Percentiles rank a stretch among this genome's conserved stretches.
These are phyloP conservation scores for Silurus lanzhouensis DNA, from an alignment of 2,797 vertebrate genomes.

Conservation along the genomic window DNA sequence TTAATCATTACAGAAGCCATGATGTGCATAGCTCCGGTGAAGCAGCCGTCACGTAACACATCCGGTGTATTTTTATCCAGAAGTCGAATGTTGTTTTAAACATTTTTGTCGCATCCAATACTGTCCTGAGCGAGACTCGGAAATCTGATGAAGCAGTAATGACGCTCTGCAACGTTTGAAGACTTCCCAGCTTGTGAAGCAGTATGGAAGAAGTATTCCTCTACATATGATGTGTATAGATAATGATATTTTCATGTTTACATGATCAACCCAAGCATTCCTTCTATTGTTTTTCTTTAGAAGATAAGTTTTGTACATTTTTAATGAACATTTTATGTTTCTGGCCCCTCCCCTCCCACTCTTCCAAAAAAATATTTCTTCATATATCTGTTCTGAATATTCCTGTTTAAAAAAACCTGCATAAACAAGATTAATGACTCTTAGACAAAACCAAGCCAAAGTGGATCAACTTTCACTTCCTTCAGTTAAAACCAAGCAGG, in stretches of 20 bases:
- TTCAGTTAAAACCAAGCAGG: conserved; percentile 69
- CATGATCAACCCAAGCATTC: conserved; percentile 5
- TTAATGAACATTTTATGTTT: conserved; percentile 51
- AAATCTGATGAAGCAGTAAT: conserved; percentile 64
- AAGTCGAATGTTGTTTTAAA: conserved; percentile 49
- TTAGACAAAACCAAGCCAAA: conserved; percentile 69
- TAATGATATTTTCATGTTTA: conserved; percentile 66
- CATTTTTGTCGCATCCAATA: conserved; percentile 42
- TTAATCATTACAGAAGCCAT: conserved; percentile 46
- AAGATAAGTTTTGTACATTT: conserved; percentile 71
- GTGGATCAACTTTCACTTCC: conserved; percentile 73
- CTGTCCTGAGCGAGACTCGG: conserved; percentile 48
- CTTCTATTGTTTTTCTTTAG: conserved; percentile 68
- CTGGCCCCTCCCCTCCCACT: conserved; percentile 28
- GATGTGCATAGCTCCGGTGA: conserved; percentile 59
- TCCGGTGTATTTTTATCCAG: conserved; percentile 64
- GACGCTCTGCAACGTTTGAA: conserved; percentile 43
- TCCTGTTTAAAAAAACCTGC: conserved; percentile 20
- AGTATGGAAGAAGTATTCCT: conserved; percentile 62
- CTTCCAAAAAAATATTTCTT: not conserved
- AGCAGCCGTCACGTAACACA: conserved; percentile 55
- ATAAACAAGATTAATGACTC: conserved; percentile 58
- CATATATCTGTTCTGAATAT: conserved; percentile 38
- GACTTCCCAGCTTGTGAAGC: conserved; percentile 69
- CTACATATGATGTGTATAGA: conserved; percentile 62